These are phyloP conservation scores for Aphodius sticticus DNA, from an alignment of 2,888 invertebrate species.

Conservation along the genomic window DNA sequence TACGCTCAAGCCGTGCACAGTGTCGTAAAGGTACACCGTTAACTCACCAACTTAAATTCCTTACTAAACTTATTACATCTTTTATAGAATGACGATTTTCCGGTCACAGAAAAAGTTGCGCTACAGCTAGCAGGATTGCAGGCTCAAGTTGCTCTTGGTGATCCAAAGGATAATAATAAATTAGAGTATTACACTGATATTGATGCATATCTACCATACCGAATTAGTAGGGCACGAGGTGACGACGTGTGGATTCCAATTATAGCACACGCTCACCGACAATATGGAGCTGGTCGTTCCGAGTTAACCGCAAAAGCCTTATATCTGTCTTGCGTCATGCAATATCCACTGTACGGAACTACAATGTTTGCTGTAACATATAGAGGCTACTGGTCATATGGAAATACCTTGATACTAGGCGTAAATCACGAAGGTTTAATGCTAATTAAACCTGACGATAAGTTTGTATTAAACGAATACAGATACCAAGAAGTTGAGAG, in stretches of 20 bases:
- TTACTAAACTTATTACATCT: slow-evolving; percentile 36
- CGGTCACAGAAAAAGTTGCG: slow-evolving; percentile 93
- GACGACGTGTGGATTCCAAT: slow-evolving; percentile 89
- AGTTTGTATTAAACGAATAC: slow-evolving; percentile 90
- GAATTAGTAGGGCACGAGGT: slow-evolving; percentile 79
- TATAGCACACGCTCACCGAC: slow-evolving; percentile 86
- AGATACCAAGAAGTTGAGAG: slow-evolving; percentile 91
- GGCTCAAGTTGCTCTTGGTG: slow-evolving; percentile 92
- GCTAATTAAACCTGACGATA: slow-evolving; percentile 90
- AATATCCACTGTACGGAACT: slow-evolving; percentile 80
- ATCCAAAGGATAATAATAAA: slow-evolving; percentile 78
- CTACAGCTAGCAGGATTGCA: slow-evolving; percentile 93
- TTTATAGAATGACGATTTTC: slow-evolving; percentile 71
- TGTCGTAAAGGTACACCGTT: slow-evolving; percentile 83
- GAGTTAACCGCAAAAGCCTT: slow-evolving; percentile 92
- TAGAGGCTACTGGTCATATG: slow-evolving; percentile 94
- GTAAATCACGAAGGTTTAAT: slow-evolving; percentile 91
- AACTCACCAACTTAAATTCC: too few species aligned
- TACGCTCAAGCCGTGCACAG: slow-evolving; percentile 96
- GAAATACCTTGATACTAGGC: slow-evolving; percentile 77
- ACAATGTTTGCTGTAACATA: slow-evolving; percentile 79
- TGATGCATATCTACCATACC: slow-evolving; percentile 87
- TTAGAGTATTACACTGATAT: slow-evolving; percentile 89
- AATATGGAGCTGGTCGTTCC: slow-evolving; percentile 91
- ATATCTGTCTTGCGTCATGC: slow-evolving; percentile 95